Percentiles rank a stretch among this genome's conserved stretches.
These are phyloP conservation scores for Papio anubis DNA, from an alignment of 2,113 vertebrate genomes.

Conservation along the genomic window DNA sequence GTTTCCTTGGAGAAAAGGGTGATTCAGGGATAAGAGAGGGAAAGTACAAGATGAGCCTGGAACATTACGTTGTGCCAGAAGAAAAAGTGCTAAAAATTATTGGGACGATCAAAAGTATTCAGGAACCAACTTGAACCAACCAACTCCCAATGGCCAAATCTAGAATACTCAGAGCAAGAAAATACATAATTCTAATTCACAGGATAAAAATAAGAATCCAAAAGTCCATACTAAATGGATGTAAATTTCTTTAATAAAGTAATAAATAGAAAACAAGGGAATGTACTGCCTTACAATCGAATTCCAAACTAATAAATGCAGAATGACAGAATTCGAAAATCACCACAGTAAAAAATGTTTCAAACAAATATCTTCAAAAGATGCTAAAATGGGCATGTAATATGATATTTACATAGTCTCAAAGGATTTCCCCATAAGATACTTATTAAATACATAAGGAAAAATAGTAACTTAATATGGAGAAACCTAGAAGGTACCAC, in stretches of 20 bases:
- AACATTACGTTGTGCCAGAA: neutral
- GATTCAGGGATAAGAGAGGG: neutral
- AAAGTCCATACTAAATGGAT: neutral
- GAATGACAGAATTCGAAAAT: conserved; percentile 12
- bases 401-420: neutral
- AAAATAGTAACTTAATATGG: neutral
- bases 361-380: neutral
- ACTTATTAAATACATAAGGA: neutral
- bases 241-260: neutral
- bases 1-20: neutral
- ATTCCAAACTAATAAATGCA: conserved; percentile 24
- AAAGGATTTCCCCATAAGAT: neutral
- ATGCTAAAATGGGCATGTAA: conserved; percentile 28
- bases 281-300: neutral
- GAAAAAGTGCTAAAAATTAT: neutral
- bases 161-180: neutral
- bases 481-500: neutral
- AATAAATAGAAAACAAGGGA: neutral
- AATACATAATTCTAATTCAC: neutral
- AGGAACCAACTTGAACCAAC: neutral
- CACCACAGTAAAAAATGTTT: conserved; percentile 28
- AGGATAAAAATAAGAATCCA: conserved; percentile 14
- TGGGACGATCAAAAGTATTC: neutral
- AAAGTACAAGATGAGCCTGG: neutral
- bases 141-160: neutral